Evolutionary conservation across 2,113 vertebrate genomes (phyloP), one percentile per base, ranked within the genome.

Genomic region (Nettapus auritus): DNA sequence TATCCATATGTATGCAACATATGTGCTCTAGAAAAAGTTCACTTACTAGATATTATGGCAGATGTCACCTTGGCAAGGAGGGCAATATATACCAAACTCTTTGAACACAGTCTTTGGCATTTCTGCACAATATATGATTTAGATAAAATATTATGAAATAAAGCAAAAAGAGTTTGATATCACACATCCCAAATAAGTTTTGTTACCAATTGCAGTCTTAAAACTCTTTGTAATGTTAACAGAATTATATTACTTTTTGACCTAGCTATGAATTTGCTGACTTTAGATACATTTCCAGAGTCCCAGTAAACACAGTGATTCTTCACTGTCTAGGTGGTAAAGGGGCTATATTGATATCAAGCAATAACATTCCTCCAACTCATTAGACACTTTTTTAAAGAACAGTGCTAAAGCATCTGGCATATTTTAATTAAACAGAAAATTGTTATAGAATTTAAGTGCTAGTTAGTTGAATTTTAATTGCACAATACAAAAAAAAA

Each of bases 1-100:
- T 85, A 91, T 82, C 95, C 94, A 94, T 95, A 96, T 94, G 95
- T 79, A 86, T 8, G 17, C 40, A 94, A 73, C 95, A 95, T 95
- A 96, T 96, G 95, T 81, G 59, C 88, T 95, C 70, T 88, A 38
- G 55, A 52, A 92, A 93, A 74, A 91, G 52, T 96, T 92, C 75
- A 69, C 57, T 92, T 90, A 52, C 62, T 70, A 57, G 81, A 66
- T 67, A 82, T 75, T 63, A 59, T 52, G 46, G 52, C 95, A 87
- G 95, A 94, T 95, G 95, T 67, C 79, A 86, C 66, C 50, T 88
- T 96, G 91, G 79, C 91, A 95, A 70, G 26, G n/a, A 90, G 21
- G 57, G 36, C 17, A 80, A 62, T 73, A 16, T 79, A 56, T 55
- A 79, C 34, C 14, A 63, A 82, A 69, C 4, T 50, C 59, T 68